Conservation (phyloP, 2,888 invertebrate genomes). For the Drosophila phalerata region DNA sequence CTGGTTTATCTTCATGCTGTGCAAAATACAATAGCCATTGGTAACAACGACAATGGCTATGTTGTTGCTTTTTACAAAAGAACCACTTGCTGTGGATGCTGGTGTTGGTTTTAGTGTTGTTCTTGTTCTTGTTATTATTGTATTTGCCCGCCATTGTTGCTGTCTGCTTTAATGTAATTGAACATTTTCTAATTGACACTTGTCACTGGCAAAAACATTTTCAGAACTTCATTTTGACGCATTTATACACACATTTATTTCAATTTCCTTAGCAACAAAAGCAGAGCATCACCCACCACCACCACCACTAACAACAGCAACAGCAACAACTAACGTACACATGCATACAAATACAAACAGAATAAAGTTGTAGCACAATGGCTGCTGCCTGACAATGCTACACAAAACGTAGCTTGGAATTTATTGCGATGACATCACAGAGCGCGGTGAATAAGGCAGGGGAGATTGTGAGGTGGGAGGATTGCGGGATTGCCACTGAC, state of each 20-base stretch:
- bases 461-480: not conserved
- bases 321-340: constrained; percentile 38
- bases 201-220: constrained; percentile 70
- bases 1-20: constrained; percentile 44
- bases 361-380: constrained; percentile 70
- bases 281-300: constrained; percentile 37
- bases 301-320: constrained; percentile 25
- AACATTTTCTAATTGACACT: constrained; percentile 78
- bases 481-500: constrained; percentile 17
- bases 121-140: constrained; percentile 34
- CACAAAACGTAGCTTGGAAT: constrained; percentile 63
- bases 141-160: constrained; percentile 34
- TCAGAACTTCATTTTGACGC: constrained; percentile 82
- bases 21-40: constrained; percentile 46
- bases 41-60: constrained; percentile 60
- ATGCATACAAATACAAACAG: constrained; percentile 46
- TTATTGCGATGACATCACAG: constrained; percentile 60
- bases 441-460: constrained; percentile 16
- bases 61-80: constrained; percentile 39
- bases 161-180: constrained; percentile 68
- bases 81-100: constrained; percentile 48
- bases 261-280: constrained; percentile 76
- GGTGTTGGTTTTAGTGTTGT: constrained; percentile 24
- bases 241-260: constrained; percentile 84
- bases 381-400: constrained; percentile 59